Base-by-base conservation (phyloP, 2,113 vertebrate genomes). In the Neotragus moschatus region DNA sequence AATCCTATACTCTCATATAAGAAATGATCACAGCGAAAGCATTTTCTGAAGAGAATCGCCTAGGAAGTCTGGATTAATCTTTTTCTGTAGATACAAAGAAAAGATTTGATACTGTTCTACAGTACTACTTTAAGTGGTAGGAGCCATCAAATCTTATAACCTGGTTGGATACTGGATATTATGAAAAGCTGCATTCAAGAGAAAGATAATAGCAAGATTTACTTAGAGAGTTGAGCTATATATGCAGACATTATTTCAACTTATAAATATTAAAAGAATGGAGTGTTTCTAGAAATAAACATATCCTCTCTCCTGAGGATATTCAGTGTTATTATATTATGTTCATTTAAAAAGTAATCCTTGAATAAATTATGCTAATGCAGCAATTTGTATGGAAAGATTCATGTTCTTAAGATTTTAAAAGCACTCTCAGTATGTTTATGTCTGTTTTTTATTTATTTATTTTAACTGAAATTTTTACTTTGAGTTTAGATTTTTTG, bases 361-460 rank as follows among this genome's bases (percentile, higher is more conserved):
- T 61, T 88, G 86, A 91, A 84, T 93, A 79, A 90, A 47, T 79
- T 80, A 70, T 2, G 81, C 28, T 47, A 61, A 23, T 82, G 6
- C 5, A 88, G 47, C 25, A 80, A 5, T 95, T 94, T 94, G 30
- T 90, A 43, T 60, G 36, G 47, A 88, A 88, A 47, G 94, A n/a
- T 43, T 4, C 13, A 30, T 86, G 61, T 39, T 97, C 25, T 93
- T 60, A 58, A 33, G 26, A 79, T 88, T 92, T 96, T 58, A 7
- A 80, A 96, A 89, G 43, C 16, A 75, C 33, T 88, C 70, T 80
- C 23, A 88, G 23, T 81, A 87, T 73, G 36, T 77, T 95, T 28
- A 88, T 91, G n/a, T 96, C 75, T 94, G 7, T 61, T 86, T 73
- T 92, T 91, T 89, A 93, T 92, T 94, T 93, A 89, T 79, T 80